A percentile compares a stretch with the other conserved stretches of the same genome.
Evolutionary conservation across 2,797 vertebrate species (phyloP).

Genomic region (Sparus aurata): DNA sequence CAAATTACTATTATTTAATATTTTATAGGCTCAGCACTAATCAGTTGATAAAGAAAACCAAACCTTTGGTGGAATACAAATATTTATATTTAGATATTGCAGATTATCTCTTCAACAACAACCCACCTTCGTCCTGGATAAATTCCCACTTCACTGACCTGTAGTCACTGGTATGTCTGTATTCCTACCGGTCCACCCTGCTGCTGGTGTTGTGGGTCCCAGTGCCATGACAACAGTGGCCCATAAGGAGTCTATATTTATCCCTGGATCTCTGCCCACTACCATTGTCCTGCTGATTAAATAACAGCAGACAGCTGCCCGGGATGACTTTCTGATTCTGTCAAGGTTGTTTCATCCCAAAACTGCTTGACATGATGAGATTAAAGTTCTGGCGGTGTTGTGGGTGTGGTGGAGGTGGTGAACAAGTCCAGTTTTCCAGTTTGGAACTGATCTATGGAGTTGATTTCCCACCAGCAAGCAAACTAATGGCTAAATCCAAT

Average conservation of each 20-base stretch:
- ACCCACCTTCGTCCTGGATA: neutral
- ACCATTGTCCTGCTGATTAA: slow-evolving; percentile 69
- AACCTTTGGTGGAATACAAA: neutral
- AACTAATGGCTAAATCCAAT: slow-evolving; percentile 28
- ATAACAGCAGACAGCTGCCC: slow-evolving; percentile 57
- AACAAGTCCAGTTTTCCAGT: slow-evolving; percentile 5
- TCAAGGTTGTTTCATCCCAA: slow-evolving; percentile 56
- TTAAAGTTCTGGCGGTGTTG: slow-evolving; percentile 15
- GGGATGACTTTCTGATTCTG: slow-evolving; percentile 30
- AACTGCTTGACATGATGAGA: slow-evolving; percentile 15
- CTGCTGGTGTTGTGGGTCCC: slow-evolving; percentile 34
- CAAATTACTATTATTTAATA: neutral
- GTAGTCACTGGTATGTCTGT: slow-evolving; percentile 9
- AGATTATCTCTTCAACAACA: neutral
- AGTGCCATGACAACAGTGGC: slow-evolving; percentile 55
- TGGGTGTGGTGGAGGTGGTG: neutral
- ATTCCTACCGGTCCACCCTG: slow-evolving; percentile 12
- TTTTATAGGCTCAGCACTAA: neutral
- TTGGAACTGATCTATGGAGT: slow-evolving; percentile 17
- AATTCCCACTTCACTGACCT: slow-evolving; percentile 24
- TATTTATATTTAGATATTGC: neutral
- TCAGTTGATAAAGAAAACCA: neutral
- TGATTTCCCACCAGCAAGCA: slow-evolving; percentile 19
- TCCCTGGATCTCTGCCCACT: slow-evolving; percentile 59
- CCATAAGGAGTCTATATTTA: slow-evolving; percentile 61